Evolutionary conservation across 2,113 vertebrate species (phyloP).

Genomic region (Equus quagga): DNA sequence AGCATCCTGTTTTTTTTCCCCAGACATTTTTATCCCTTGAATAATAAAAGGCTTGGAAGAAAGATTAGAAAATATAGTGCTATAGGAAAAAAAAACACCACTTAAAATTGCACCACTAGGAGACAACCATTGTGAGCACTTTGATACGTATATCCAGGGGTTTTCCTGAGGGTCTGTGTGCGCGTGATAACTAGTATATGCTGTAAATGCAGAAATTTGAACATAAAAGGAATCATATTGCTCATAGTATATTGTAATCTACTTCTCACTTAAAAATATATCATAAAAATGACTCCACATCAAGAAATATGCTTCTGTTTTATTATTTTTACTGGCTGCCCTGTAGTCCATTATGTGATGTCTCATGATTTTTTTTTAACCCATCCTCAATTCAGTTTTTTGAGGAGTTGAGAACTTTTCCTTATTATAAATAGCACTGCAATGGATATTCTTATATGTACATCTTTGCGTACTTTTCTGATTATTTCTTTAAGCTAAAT

Average conservation of each 20-base stretch:
- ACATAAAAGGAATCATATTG: not conserved
- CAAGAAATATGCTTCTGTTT: conserved; percentile 15
- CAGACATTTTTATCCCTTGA: not conserved
- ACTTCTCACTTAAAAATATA: conserved; percentile 35
- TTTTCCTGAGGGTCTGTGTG: not conserved
- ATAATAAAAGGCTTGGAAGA: not conserved
- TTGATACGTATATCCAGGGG: not conserved
- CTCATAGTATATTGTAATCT: not conserved
- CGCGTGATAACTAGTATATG: not conserved
- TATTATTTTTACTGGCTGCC: not conserved
- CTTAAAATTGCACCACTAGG: not conserved
- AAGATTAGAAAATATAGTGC: not conserved
- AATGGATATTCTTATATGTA: not conserved
- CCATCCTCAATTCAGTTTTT: not conserved
- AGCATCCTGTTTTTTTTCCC: not conserved
- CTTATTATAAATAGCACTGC: not conserved
- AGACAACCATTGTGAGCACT: not conserved
- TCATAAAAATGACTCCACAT: not conserved
- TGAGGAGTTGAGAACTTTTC: not conserved
- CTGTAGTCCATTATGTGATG: not conserved
- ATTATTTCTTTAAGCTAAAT: not conserved
- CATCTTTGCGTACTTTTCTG: not conserved
- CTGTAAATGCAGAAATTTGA: not conserved
- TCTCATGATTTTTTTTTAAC: not conserved
- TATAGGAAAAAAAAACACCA: not conserved